Base-by-base conservation (phyloP, 2,888 invertebrate genomes). In the Dicyrtomina minuta region DNA sequence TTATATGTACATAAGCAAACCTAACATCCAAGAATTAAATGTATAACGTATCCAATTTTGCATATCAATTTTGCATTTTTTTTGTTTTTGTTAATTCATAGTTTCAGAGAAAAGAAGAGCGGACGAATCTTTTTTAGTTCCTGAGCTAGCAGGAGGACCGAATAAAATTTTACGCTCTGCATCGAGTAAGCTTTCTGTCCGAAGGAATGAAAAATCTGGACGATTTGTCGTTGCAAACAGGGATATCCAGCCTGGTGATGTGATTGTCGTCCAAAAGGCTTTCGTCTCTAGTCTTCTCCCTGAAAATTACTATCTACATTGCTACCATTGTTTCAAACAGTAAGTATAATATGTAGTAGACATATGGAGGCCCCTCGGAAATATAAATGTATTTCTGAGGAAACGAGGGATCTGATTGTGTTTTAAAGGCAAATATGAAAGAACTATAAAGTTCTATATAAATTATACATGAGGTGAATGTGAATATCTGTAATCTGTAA, bases 181-280 rank as follows among this genome's bases (percentile, higher is more conserved):
- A 27, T 73, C 76, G 1, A 72, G 59, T 27, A 61, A 62, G 56
- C 66, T 79, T 8, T 51, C 68, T 22, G 66, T 78, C 8, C 43
- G 53, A 56, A 66, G 66, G 62, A 72, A 22, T 65, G 73, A 72
- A 49, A 74, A 69, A 41, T 74, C 76, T 68, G 79, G 79, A 24
- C 74, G 79, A 43, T 79, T 74, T 67, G 74, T 77, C 46, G 74
- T 78, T 51, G 79, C 80, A 24, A 76, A 73, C 27, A 74, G 78
- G 70, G 75, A 75, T 64, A 77, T 80, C 59, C 71, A 73, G 24
- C 77, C 79, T 3, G 80, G 80, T 46, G 79, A 80, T 69, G 75
- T 77, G n/a, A 72, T 80, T 62, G 66, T 77, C 1, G 76, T 79
- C 10, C 79, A 80, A 68, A 77, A 78, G 68, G 78, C 80, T 12